Percentiles rank a stretch among this genome's conserved stretches.
phyloP scores from a whole-genome alignment of 2,888 invertebrate species.

The Aromia moschata region DNA sequence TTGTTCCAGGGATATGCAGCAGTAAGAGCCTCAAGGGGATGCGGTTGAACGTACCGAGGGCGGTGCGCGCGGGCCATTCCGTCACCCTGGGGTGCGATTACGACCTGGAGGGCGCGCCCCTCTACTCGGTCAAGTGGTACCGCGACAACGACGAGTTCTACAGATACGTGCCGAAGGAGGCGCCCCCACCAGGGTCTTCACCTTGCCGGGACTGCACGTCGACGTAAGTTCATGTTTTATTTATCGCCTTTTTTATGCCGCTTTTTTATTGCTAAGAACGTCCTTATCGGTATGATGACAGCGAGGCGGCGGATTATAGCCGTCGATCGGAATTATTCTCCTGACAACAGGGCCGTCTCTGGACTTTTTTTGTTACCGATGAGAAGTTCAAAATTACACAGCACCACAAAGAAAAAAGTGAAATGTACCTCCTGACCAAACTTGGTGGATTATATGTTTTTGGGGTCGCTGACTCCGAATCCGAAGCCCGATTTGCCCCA shows the following conservation, averaged over 20 bases:
- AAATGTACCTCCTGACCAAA: too few species aligned
- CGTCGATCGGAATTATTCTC: too few species aligned
- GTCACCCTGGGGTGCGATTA: conserved; percentile 61
- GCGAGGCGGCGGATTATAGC: too few species aligned
- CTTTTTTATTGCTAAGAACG: too few species aligned
- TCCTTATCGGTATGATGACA: too few species aligned
- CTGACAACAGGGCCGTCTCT: too few species aligned
- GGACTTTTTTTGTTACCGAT: too few species aligned
- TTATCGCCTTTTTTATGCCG: not conserved
- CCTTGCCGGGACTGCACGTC: conserved; percentile 73
- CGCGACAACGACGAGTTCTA: conserved; percentile 79
- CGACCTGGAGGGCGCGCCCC: conserved; percentile 65
- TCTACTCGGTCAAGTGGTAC: conserved; percentile 83
- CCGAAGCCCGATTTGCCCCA: too few species aligned
- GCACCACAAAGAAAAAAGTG: too few species aligned
- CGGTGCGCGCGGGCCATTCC: conserved; percentile 61
- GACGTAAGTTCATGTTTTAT: conserved; percentile 69
- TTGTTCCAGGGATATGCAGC: conserved; percentile 57
- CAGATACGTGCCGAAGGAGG: conserved; percentile 76
- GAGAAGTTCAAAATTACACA: too few species aligned
- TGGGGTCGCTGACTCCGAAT: too few species aligned
- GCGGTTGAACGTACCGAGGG: conserved; percentile 58
- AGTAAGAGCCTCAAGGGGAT: conserved; percentile 57
- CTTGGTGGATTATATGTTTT: too few species aligned
- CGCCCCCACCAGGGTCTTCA: conserved; percentile 75